Evolutionary conservation across 1,140 invertebrate species (phyloP).

Genomic region (Lepidotrigona ventralis): DNA sequence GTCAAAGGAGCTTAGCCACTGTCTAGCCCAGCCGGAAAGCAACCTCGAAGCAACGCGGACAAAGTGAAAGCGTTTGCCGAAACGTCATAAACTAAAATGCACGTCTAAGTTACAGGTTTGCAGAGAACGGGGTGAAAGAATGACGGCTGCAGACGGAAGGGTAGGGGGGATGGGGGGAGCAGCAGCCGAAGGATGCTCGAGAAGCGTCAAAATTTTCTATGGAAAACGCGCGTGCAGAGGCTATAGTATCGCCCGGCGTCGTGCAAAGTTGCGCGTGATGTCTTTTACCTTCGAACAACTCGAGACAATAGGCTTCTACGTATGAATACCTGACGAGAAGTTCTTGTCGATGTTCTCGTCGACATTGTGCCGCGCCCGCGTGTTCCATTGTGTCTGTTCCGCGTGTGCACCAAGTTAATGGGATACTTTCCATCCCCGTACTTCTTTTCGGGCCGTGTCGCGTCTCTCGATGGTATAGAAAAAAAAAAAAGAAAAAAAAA

Average conservation of each 20-base stretch:
- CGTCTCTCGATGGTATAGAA: slow-evolving; percentile 11
- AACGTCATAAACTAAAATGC: slow-evolving; percentile 36
- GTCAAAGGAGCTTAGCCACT: slow-evolving; percentile 4
- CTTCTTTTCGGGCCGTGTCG: slow-evolving; percentile 7
- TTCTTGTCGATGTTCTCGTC: slow-evolving; percentile 56
- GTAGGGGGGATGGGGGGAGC: too few relatives aligned
- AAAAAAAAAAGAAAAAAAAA: background rate
- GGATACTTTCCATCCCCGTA: slow-evolving; percentile 56
- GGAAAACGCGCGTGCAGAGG: slow-evolving; percentile 15
- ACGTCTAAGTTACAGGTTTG: background rate
- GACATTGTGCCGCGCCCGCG: slow-evolving; percentile 52
- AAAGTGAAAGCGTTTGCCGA: background rate
- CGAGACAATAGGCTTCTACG: slow-evolving; percentile 69
- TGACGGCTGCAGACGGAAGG: too few relatives aligned
- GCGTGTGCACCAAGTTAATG: slow-evolving; percentile 29
- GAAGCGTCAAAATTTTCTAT: slow-evolving; percentile 37
- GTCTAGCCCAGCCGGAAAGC: background rate
- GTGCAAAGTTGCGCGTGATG: slow-evolving; percentile 53
- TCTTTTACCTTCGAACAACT: slow-evolving; percentile 70
- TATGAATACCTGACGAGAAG: slow-evolving; percentile 68
- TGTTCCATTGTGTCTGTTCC: slow-evolving; percentile 39
- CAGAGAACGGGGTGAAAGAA: background rate
- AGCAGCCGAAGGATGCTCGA: slow-evolving; percentile 19
- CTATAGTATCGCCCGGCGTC: background rate
- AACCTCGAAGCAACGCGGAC: background rate